phyloP scores from a whole-genome alignment of 1,140 invertebrate genomes.

The Heliconius congener region DNA sequence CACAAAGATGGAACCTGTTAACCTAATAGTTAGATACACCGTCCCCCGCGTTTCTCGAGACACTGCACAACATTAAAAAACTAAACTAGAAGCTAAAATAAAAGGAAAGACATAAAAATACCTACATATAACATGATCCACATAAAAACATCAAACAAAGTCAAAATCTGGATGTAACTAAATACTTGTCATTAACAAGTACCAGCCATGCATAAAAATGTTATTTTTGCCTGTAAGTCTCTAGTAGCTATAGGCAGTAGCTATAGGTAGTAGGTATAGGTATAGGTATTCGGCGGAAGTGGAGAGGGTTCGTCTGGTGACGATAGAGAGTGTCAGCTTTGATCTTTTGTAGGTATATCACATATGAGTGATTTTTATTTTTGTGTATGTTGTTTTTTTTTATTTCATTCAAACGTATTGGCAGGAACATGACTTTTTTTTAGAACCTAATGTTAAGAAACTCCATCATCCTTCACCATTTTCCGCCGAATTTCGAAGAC shows the following conservation, averaged over 20 bases:
- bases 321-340: neutral
- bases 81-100: too few species aligned
- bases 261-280: neutral
- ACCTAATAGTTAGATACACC: too few species aligned
- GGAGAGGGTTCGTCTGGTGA: neutral
- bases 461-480: too few species aligned
- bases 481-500: too few species aligned
- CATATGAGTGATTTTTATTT: neutral
- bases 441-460: too few species aligned
- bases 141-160: conserved; percentile 2
- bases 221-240: neutral
- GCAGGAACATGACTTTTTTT: too few species aligned
- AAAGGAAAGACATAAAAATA: too few species aligned
- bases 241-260: too few species aligned
- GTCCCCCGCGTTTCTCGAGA: too few species aligned
- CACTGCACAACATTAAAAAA: too few species aligned
- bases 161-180: neutral
- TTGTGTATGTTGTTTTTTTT: neutral
- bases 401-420: neutral
- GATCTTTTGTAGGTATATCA: neutral
- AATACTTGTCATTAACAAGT: conserved; percentile 1
- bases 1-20: too few species aligned
- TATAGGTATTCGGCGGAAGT: neutral
- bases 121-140: neutral
- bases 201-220: neutral